phyloP scores from a whole-genome alignment of 2,113 vertebrate species.

The Oryctolagus cuniculus region DNA sequence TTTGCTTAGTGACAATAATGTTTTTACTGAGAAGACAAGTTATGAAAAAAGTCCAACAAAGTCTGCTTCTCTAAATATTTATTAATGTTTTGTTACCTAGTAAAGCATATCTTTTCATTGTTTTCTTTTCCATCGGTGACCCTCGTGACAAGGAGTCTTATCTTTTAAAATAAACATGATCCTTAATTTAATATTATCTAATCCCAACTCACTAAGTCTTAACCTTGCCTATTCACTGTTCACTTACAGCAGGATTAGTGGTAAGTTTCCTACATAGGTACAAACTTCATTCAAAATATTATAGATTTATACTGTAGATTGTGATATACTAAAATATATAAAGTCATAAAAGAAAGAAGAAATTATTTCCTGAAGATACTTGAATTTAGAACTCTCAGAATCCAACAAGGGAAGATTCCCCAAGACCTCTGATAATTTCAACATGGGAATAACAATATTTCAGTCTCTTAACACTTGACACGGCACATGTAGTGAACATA shows the following conservation, averaged over 20 bases:
- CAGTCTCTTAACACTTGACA: neutral
- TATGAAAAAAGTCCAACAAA: neutral
- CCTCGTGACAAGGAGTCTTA: neutral
- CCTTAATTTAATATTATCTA: neutral
- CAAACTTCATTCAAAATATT: neutral
- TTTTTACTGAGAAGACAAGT: slow-evolving; percentile 61
- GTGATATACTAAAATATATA: neutral
- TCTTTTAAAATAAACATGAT: neutral
- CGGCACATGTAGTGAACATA: neutral
- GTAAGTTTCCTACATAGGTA: neutral
- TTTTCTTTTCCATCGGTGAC: neutral
- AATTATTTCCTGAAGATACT: neutral
- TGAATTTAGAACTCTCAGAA: neutral
- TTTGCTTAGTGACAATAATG: slow-evolving; percentile 42
- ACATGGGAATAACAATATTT: neutral
- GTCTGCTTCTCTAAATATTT: slow-evolving; percentile 18
- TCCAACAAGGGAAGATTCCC: neutral
- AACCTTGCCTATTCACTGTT: neutral
- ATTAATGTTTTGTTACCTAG: slow-evolving; percentile 12
- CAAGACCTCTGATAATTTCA: neutral
- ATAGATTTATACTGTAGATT: neutral
- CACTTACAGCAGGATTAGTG: neutral
- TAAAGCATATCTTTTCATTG: slow-evolving; percentile 4
- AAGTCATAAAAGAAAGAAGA: neutral
- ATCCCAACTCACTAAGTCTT: neutral